Percentiles rank a stretch among this genome's conserved stretches.
Evolutionary conservation across 2,888 invertebrate genomes (phyloP).

Genomic region (Scaeva pyrastri): DNA sequence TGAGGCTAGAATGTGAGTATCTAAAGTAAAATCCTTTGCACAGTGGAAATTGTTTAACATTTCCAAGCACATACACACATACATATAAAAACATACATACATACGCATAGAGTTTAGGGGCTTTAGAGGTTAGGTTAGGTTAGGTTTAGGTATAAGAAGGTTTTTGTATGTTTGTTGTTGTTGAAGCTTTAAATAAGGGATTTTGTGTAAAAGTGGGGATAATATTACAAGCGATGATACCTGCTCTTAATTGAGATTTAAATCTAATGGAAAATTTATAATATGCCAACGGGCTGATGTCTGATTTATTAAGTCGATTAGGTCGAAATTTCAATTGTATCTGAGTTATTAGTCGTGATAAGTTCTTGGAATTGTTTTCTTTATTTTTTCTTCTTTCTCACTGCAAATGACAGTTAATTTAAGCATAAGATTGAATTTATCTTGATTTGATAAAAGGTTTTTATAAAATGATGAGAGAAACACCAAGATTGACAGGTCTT

Average conservation of each 20-base stretch:
- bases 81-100: background rate
- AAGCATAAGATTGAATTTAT: background rate
- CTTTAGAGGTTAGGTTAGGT: no score
- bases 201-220: background rate
- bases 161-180: background rate
- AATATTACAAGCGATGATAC: background rate
- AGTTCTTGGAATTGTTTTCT: conserved; percentile 5
- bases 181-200: background rate
- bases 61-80: background rate
- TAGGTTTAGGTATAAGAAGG: no score
- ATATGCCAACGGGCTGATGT: no score
- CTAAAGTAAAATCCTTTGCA: conserved; percentile 16
- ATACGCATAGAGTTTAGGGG: background rate
- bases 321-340: background rate
- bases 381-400: background rate
- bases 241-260: conserved; percentile 22
- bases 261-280: conserved; percentile 12
- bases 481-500: background rate
- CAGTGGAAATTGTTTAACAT: conserved; percentile 15
- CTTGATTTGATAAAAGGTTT: no score
- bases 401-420: background rate
- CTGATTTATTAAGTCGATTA: background rate
- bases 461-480: no score
- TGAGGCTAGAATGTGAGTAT: conserved; percentile 11
- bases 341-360: background rate